Evolutionary conservation across 92 coral and sea anemone genomes (phyloP).

Genomic region (Zoanthus solanderi): DNA sequence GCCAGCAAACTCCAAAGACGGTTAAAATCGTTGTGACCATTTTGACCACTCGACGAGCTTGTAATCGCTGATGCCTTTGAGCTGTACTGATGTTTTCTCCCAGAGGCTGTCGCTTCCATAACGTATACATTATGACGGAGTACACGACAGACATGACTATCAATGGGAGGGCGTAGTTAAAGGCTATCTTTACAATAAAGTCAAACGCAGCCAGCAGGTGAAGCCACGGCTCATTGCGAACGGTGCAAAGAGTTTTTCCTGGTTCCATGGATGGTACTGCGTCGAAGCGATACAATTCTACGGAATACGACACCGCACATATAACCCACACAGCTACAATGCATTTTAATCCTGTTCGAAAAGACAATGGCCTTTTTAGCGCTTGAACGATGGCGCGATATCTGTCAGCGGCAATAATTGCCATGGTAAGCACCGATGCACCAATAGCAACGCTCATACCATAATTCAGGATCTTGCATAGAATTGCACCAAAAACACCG

Average conservation of each 20-base stretch:
- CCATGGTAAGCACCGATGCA: constrained; percentile 34
- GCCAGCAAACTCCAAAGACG: constrained; percentile 46
- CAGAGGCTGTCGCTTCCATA: constrained; percentile 28
- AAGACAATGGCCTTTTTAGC: constrained; percentile 17
- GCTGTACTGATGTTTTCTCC: constrained; percentile 28
- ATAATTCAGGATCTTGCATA: constrained; percentile 24
- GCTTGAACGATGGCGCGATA: constrained; percentile 32
- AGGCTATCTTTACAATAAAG: background rate
- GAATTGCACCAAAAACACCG: background rate
- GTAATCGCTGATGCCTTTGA: constrained; percentile 30
- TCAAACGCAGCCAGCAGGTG: constrained; percentile 6
- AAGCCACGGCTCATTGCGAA: constrained; percentile 7
- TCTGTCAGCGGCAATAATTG: constrained; percentile 31
- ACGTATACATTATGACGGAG: constrained; percentile 15
- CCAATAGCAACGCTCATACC: constrained; percentile 49
- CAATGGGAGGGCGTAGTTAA: constrained; percentile 26
- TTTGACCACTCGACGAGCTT: constrained; percentile 42
- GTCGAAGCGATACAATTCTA: constrained; percentile 30
- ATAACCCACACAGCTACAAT: constrained; percentile 29
- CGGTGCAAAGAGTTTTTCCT: background rate
- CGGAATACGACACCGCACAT: background rate
- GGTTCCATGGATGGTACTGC: background rate
- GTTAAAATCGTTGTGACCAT: constrained; percentile 40
- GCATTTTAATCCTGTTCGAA: background rate
- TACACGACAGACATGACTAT: constrained; percentile 16